phyloP scores from a whole-genome alignment of 1,140 invertebrate genomes.

The Hypsibius dujardini region DNA sequence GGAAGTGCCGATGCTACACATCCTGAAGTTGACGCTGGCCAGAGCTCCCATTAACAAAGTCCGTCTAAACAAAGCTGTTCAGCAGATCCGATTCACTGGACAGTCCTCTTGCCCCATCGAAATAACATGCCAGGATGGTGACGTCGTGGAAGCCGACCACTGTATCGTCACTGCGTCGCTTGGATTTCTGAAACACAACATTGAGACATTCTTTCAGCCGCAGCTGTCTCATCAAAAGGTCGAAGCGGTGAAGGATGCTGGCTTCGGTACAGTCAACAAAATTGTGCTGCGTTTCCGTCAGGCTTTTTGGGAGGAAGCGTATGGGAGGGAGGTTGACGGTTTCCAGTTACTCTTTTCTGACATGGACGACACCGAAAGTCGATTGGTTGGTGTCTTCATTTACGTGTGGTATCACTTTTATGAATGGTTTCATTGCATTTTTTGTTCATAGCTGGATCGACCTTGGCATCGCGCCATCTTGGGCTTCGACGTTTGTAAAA shows the following conservation, averaged over 20 bases:
- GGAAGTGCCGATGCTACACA: background rate
- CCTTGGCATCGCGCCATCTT: conserved; percentile 47
- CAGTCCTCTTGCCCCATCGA: conserved; percentile 15
- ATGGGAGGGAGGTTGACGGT: conserved; percentile 21
- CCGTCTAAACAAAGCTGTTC: conserved; percentile 44
- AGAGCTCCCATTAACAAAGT: background rate
- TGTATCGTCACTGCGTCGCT: conserved; percentile 48
- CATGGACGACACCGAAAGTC: conserved; percentile 39
- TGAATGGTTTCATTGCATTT: conserved; percentile 17
- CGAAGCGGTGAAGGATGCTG: conserved; percentile 37
- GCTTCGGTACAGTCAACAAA: conserved; percentile 51
- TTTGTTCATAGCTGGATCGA: conserved; percentile 27
- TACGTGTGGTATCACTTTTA: background rate
- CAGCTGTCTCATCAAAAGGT: conserved; percentile 36
- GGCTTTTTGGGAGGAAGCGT: conserved; percentile 38
- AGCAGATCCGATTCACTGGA: conserved; percentile 29
- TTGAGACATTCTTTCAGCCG: conserved; percentile 39
- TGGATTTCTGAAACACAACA: conserved; percentile 43
- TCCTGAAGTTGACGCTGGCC: background rate
- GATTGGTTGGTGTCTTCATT: conserved; percentile 16
- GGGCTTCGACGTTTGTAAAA: conserved; percentile 45
- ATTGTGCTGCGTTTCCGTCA: conserved; percentile 50
- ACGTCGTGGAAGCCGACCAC: conserved; percentile 35
- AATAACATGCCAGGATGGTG: conserved; percentile 30
- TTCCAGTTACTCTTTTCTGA: conserved; percentile 41